Evolutionary conservation across 2,113 vertebrate genomes (phyloP), one percentile per base, ranked within the genome.

Genomic region (Phodopus roborovskii): DNA sequence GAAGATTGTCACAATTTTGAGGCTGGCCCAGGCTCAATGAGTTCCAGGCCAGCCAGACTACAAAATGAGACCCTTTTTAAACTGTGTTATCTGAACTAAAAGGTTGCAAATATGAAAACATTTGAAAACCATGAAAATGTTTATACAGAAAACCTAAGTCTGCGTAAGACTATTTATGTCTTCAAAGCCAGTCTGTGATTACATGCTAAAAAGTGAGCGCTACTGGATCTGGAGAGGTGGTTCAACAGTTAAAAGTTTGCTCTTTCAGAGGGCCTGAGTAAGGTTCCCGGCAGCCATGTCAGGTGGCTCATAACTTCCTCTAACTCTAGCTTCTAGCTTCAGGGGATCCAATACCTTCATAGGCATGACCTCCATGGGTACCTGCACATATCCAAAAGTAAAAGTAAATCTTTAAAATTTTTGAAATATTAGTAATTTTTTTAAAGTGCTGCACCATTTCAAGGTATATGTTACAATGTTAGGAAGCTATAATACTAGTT

Each of bases 71-170:
- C 13, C 82, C 42, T 68, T 83, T 95, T 58, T 92, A 92, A 26
- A 74, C 90, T 82, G 11, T 92, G 22, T 66, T 74, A 42, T 11
- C n/a, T 81, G 36, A 24, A 79, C 94, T 93, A 95, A 90, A 94
- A 70, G 36, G 70, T 56, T 19, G 2, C 70, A 4, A 58, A 3
- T 62, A 16, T 58, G 30, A 64, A 85, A 50, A 1, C 82, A 4
- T 88, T 90, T 91, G 62, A 92, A 93, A 96, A 39, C 70, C 22
- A 53, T 88, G 45, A 83, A 78, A 73, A 83, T 73, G 26, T 56
- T 91, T 10, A 11, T 11, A 8, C 50, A 50, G 50, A 84, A 84
- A 94, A 91, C 62, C 36, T 58, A 75, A 73, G 74, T 60, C 48
- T 28, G 2, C 13, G 16, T 45, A 90, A 39, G 66, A 88, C 4